These are phyloP conservation scores for Hemaris fuciformis DNA, from an alignment of 2,888 invertebrate species.

Conservation along the genomic window DNA sequence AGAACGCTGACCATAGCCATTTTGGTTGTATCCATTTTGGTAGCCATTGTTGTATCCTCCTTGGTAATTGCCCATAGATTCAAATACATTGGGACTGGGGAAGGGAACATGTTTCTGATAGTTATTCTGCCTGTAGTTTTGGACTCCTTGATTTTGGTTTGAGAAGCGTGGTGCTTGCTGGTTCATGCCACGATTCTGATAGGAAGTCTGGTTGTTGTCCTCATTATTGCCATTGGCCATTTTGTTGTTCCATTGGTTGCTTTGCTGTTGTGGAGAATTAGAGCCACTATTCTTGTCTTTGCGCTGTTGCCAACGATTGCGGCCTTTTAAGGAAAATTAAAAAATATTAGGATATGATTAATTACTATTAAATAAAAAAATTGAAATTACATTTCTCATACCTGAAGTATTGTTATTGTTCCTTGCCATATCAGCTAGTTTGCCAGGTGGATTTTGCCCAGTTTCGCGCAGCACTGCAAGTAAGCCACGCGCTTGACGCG, in stretches of 20 bases:
- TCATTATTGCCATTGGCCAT: slow-evolving; percentile 63
- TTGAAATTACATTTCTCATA: slow-evolving; percentile 21
- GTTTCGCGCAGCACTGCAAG: slow-evolving; percentile 96
- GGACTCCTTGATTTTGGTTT: slow-evolving; percentile 69
- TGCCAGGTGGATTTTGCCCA: slow-evolving; percentile 91
- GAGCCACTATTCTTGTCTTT: slow-evolving; percentile 77
- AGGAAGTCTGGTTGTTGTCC: slow-evolving; percentile 52
- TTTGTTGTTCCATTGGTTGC: slow-evolving; percentile 78
- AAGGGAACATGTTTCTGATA: slow-evolving; percentile 80
- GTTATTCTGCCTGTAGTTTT: slow-evolving; percentile 70
- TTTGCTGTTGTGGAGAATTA: slow-evolving; percentile 75
- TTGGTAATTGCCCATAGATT: slow-evolving; percentile 80
- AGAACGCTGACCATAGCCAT: slow-evolving; percentile 71
- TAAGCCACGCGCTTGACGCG: slow-evolving; percentile 94
- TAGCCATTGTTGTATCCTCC: slow-evolving; percentile 78
- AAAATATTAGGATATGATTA: neutral
- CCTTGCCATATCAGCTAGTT: slow-evolving; percentile 88
- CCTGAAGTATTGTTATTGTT: slow-evolving; percentile 76
- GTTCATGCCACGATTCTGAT: slow-evolving; percentile 60
- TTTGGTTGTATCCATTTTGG: slow-evolving; percentile 75
- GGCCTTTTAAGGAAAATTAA: slow-evolving; percentile 52
- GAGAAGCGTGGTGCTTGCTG: slow-evolving; percentile 78
- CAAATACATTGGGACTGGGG: slow-evolving; percentile 82
- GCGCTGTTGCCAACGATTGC: slow-evolving; percentile 84
- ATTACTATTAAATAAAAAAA: neutral